phyloP scores from a whole-genome alignment of 2,888 invertebrate genomes.

The Ceramica pisi region DNA sequence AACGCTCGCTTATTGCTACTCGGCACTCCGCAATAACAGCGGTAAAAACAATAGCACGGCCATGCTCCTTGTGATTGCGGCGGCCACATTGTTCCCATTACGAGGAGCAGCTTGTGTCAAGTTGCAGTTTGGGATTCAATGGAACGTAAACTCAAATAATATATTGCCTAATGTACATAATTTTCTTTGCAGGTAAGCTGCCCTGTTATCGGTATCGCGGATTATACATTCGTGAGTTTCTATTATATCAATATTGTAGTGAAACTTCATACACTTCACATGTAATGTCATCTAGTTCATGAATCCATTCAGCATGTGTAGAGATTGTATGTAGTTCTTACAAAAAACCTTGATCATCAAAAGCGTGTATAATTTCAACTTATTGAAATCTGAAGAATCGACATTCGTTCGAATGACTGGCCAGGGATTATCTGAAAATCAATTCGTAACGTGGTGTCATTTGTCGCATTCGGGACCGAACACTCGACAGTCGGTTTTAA shows the following conservation, averaged over 20 bases:
- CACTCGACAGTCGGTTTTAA: slow-evolving; percentile 80
- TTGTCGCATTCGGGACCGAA: slow-evolving; percentile 77
- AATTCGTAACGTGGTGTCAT: slow-evolving; percentile 79
- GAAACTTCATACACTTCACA: slow-evolving; percentile 18
- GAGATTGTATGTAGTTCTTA: slow-evolving; percentile 33
- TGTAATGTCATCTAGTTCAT: slow-evolving; percentile 34
- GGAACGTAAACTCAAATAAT: slow-evolving; percentile 63
- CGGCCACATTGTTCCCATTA: slow-evolving; percentile 82
- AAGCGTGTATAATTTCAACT: slow-evolving; percentile 22
- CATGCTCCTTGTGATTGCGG: slow-evolving; percentile 83
- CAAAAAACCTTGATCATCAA: slow-evolving; percentile 5
- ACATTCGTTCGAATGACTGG: slow-evolving; percentile 61
- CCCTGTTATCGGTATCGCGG: slow-evolving; percentile 61
- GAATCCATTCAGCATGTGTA: slow-evolving; percentile 47
- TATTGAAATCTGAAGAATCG: slow-evolving; percentile 45
- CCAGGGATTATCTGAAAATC: slow-evolving; percentile 76
- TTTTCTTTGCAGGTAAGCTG: slow-evolving; percentile 75
- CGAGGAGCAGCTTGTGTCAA: slow-evolving; percentile 79
- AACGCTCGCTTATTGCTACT: slow-evolving; percentile 87
- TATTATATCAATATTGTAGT: slow-evolving; percentile 39
- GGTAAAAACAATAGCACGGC: slow-evolving; percentile 85
- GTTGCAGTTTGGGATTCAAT: slow-evolving; percentile 74
- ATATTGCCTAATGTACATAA: slow-evolving; percentile 61
- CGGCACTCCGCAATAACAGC: slow-evolving; percentile 85
- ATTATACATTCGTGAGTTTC: slow-evolving; percentile 63